Conservation (phyloP, 2,113 vertebrate species). For the Sprattus sprattus region DNA sequence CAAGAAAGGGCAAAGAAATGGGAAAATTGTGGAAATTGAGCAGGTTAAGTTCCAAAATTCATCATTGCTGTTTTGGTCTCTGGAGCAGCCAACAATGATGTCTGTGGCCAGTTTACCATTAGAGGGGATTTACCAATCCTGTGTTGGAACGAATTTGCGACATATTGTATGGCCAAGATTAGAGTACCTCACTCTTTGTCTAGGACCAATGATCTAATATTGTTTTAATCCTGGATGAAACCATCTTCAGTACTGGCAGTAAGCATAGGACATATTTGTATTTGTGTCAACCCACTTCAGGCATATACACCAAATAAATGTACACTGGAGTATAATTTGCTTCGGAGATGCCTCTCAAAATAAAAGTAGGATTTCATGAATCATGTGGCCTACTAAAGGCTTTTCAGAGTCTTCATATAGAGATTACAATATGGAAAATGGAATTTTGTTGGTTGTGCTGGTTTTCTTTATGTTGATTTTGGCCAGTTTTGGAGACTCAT, state of each 20-base stretch:
- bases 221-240: neutral
- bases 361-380: neutral
- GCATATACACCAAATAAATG: too few relatives aligned
- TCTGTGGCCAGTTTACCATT: neutral
- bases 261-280: too few relatives aligned
- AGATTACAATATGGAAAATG: neutral
- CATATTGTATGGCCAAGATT: neutral
- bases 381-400: neutral
- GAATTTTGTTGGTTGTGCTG: neutral
- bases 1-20: neutral
- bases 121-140: neutral
- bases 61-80: neutral
- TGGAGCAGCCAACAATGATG: neutral
- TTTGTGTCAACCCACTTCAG: too few relatives aligned
- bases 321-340: too few relatives aligned
- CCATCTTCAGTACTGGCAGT: neutral
- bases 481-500: neutral
- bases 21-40: neutral
- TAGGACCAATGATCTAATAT: neutral
- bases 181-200: neutral
- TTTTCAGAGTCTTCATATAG: neutral
- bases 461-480: neutral
- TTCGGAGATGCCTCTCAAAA: too few relatives aligned
- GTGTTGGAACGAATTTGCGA: neutral
- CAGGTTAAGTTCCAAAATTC: neutral